Conservation (phyloP, 2,113 vertebrate species). For the Rhinoderma darwinii region DNA sequence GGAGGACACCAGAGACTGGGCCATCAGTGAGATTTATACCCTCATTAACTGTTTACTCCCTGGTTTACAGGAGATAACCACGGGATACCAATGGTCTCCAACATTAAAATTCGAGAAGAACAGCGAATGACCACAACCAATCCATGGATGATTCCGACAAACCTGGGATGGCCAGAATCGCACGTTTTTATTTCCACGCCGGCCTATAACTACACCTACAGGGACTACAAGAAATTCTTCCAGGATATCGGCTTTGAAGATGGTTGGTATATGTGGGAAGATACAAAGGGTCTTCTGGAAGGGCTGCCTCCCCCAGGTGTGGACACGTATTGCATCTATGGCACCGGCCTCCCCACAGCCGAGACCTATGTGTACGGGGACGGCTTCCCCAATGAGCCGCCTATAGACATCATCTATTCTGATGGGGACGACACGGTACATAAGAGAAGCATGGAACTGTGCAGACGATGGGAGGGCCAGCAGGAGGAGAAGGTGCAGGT, state of each 20-base stretch:
- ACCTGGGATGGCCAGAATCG: conserved; percentile 78
- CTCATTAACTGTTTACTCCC: not conserved
- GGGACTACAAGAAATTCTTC: conserved; percentile 87
- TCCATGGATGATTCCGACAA: conserved; percentile 89
- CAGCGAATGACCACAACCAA: conserved; percentile 88
- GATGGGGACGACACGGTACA: conserved; percentile 88
- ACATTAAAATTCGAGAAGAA: conserved; percentile 90
- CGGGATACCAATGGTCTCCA: conserved; percentile 90
- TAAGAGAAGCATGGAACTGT: conserved; percentile 82
- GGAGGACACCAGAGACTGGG: no score
- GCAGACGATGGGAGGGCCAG: conserved; percentile 79
- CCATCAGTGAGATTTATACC: not conserved
- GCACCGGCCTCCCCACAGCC: conserved; percentile 83
- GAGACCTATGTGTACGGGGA: conserved; percentile 87
- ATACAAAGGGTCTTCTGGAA: conserved; percentile 84
- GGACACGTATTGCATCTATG: conserved; percentile 90
- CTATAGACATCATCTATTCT: conserved; percentile 79
- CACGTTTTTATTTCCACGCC: conserved; percentile 94
- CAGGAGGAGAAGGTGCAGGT: conserved; percentile 83
- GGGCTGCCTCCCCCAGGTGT: conserved; percentile 86
- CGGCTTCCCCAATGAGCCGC: conserved; percentile 86
- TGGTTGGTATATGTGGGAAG: conserved; percentile 94
- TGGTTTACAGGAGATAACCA: conserved; percentile 84
- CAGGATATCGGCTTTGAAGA: conserved; percentile 86
- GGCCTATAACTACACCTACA: conserved; percentile 86